A percentile compares a stretch with the other conserved stretches of the same genome.
Evolutionary conservation across 2,888 invertebrate genomes (phyloP).

Genomic region (Microctonus aethiopoides): DNA sequence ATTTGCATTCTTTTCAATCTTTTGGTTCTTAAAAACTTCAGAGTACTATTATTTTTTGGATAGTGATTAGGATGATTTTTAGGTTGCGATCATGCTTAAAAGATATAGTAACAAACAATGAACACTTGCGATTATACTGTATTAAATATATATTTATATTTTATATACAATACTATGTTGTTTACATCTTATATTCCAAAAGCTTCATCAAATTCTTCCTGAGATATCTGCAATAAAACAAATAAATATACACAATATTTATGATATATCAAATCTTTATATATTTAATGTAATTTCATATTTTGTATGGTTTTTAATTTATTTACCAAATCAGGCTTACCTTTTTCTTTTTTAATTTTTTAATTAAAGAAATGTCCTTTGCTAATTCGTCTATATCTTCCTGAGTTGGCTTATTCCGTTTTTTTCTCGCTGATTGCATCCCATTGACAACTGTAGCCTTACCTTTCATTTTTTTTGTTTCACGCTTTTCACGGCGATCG

Average conservation of each 20-base stretch:
- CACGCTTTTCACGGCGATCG: slow-evolving; percentile 73
- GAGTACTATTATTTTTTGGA: no score
- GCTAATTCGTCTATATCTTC: slow-evolving; percentile 83
- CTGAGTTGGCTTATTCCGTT: slow-evolving; percentile 73
- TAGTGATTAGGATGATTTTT: no score
- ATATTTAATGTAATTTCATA: not conserved
- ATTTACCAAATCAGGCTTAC: slow-evolving; percentile 52
- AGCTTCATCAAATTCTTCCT: slow-evolving; percentile 67
- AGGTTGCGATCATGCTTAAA: no score
- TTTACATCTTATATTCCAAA: slow-evolving; percentile 54
- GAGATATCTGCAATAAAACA: slow-evolving; percentile 63
- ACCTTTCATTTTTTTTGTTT: slow-evolving; percentile 73
- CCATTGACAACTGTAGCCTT: slow-evolving; percentile 66
- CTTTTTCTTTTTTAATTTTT: slow-evolving; percentile 88
- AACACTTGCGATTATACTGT: no score
- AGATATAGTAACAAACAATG: no score
- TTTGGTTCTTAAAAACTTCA: no score
- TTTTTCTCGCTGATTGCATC: slow-evolving; percentile 60
- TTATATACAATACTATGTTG: not conserved
- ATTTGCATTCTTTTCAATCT: no score
- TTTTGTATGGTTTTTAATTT: no score
- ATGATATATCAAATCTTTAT: not conserved
- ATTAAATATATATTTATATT: not conserved
- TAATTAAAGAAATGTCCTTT: slow-evolving; percentile 84
- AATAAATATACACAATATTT: slow-evolving; percentile 13